Evolutionary conservation across 2,113 vertebrate species (phyloP), one percentile per base, ranked within the genome.

Genomic region (Syngnathus typhle): DNA sequence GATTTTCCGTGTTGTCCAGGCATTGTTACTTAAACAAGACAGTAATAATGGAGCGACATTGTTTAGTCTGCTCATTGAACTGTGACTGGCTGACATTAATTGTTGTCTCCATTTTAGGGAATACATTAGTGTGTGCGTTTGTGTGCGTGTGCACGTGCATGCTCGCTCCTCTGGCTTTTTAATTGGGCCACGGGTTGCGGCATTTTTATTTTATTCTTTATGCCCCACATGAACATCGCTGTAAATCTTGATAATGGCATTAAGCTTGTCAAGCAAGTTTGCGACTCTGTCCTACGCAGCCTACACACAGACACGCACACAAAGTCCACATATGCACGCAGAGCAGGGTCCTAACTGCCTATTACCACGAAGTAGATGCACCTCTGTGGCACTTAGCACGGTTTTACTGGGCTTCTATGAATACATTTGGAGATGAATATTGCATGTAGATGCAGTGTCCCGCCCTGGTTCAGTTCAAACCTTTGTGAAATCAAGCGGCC

Each of bases 201-300:
- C 13, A 56, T 56, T 36, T 58, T 56, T 32, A 32, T 32, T 85
- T 74, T 81, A 82, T 73, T 77, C 84, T 72, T 68, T 80, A 62
- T 78, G 83, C 88, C 86, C 84, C 81, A 80, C 79, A 87, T 87
- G 84, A 85, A 78, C 84, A 79, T 84, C 5, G 60, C 82, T 86
- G 86, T 89, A 88, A 89, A 89, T 89, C 85, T 89, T 88, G 84
- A 88, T 89, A 86, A 87, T 84, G 79, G 81, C 80, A 84, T 84
- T 84, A 88, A 85, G 82, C 84, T 82, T 76, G 78, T 84, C 58
- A 70, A 82, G 84, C 71, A 61, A 63, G 76, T 78, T 77, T 77
- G 81, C 73, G 80, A 83, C 74, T 81, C 67, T 62, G 75, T 67
- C 72, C 27, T 32, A 47, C 16, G 65, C 68, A 68, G 38, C 43